Conservation (phyloP, 2,797 vertebrate species). For the Synaphobranchus kaupii region DNA sequence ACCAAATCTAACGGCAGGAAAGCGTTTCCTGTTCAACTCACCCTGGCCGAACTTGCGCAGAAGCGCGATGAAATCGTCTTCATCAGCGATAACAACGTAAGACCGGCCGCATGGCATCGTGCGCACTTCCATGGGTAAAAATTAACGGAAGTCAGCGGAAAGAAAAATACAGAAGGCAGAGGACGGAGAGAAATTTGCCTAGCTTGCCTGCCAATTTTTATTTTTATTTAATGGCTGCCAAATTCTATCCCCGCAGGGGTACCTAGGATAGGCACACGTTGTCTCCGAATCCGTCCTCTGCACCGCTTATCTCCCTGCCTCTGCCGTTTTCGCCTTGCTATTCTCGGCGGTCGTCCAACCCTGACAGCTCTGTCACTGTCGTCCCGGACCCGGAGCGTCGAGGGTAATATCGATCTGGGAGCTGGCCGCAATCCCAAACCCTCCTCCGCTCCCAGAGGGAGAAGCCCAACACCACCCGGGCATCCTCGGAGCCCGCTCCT, state of each 20-base stretch:
- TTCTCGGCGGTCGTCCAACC: neutral
- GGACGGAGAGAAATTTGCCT: neutral
- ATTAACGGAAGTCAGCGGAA: neutral
- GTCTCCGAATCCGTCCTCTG: neutral
- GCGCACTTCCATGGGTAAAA: neutral
- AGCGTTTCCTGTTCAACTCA: neutral
- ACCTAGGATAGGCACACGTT: neutral
- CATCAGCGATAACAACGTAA: neutral
- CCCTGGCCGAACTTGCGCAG: neutral
- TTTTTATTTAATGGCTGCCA: too few relatives aligned
- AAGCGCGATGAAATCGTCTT: neutral
- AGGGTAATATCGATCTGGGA: neutral
- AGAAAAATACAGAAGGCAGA: neutral
- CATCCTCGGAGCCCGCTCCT: neutral
- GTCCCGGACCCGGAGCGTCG: neutral
- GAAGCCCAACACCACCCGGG: neutral
- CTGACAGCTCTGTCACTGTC: neutral
- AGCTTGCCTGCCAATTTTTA: neutral
- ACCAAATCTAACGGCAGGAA: neutral
- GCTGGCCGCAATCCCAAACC: neutral
- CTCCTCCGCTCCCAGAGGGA: neutral
- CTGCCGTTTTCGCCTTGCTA: neutral
- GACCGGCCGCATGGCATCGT: neutral
- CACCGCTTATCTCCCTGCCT: neutral
- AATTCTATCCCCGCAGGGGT: neutral